These are phyloP conservation scores for Oenanthe melanoleuca DNA, from an alignment of 2,113 vertebrate genomes.

Conservation along the genomic window DNA sequence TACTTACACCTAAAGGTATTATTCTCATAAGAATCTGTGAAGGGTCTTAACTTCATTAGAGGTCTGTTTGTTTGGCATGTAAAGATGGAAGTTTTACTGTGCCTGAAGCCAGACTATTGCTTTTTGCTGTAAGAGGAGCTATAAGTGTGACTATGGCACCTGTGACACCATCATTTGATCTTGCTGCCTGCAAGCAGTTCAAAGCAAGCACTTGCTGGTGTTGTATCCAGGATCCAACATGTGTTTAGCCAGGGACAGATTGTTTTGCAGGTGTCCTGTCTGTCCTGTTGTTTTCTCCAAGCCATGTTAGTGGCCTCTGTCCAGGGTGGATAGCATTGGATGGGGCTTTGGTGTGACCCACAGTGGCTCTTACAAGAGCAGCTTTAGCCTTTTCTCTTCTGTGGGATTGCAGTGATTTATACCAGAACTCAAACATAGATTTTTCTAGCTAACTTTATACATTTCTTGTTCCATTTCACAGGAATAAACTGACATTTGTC, in stretches of 20 bases:
- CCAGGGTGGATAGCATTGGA: not conserved
- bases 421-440: not conserved
- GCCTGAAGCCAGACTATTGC: not conserved
- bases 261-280: not conserved
- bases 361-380: not conserved
- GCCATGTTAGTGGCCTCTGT: not conserved
- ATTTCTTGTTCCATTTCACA: not conserved
- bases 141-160: not conserved
- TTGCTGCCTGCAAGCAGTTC: not conserved
- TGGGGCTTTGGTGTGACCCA: not conserved
- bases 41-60: not conserved
- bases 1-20: not conserved
- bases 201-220: fast-evolving
- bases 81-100: not conserved
- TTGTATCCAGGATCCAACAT: not conserved
- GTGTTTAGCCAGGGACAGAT: not conserved
- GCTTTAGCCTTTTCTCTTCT: not conserved
- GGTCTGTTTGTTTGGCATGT: not conserved
- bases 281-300: not conserved
- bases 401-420: not conserved
- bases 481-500: not conserved
- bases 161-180: not conserved
- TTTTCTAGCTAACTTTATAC: not conserved
- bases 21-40: not conserved
- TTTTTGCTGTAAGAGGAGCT: not conserved